These are phyloP conservation scores for Pseudomugil tenellus DNA, from an alignment of 2,797 vertebrate species.

Conservation along the genomic window DNA sequence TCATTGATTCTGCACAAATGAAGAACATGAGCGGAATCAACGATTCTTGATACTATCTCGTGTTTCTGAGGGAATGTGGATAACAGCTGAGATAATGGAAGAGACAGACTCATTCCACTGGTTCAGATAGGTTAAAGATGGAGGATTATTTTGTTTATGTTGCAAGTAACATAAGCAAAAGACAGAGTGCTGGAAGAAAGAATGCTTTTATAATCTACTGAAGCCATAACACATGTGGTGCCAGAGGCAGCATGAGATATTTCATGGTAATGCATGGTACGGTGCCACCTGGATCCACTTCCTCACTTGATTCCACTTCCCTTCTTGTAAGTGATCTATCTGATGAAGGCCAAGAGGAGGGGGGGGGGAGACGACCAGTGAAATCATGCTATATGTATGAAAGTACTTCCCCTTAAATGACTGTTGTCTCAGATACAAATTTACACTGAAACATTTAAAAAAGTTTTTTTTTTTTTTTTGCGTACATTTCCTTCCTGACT, in stretches of 20 bases:
- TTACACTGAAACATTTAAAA: neutral
- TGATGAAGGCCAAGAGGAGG: slow-evolving; percentile 10
- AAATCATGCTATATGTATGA: neutral
- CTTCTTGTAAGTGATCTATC: slow-evolving; percentile 29
- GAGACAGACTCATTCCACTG: neutral
- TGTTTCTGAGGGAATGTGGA: slow-evolving; percentile 20
- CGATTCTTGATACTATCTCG: slow-evolving; percentile 37
- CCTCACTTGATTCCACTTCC: slow-evolving; percentile 44
- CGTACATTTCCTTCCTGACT: slow-evolving; percentile 37
- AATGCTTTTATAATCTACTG: slow-evolving; percentile 16
- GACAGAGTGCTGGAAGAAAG: neutral
- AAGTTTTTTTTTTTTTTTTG: neutral
- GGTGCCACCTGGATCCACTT: slow-evolving; percentile 23
- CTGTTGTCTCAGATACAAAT: slow-evolving; percentile 3
- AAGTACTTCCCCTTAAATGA: neutral
- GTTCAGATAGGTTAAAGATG: neutral
- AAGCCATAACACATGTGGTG: slow-evolving; percentile 27
- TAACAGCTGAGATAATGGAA: slow-evolving; percentile 4
- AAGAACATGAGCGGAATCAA: slow-evolving; percentile 35
- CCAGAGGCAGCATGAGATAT: slow-evolving; percentile 25
- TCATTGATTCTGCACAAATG: slow-evolving; percentile 63
- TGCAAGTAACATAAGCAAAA: neutral
- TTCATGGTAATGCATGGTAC: slow-evolving; percentile 20
- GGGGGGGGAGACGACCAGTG: slow-evolving; percentile 8
- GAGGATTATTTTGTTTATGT: neutral